phyloP scores from a whole-genome alignment of 1,140 invertebrate genomes.

The Phymorhynchus buccinoides region DNA sequence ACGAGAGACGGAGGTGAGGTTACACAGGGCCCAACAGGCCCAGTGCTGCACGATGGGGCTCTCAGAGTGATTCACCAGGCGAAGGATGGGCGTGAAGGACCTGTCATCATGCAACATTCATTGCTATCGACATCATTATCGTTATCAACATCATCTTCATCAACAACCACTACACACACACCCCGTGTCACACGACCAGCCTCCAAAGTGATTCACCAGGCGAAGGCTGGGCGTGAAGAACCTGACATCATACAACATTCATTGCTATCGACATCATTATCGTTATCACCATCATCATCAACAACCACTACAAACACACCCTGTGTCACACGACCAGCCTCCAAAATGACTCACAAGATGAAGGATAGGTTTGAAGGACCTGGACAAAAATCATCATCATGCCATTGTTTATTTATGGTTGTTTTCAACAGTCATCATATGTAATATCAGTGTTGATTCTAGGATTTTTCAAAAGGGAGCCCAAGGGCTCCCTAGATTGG shows the following conservation, averaged over 20 bases:
- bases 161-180: neutral
- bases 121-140: too few species aligned
- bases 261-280: too few species aligned
- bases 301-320: conserved; percentile 74
- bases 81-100: conserved; percentile 92
- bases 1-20: conserved; percentile 94
- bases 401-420: too few species aligned
- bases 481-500: too few species aligned
- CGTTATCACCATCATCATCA: too few species aligned
- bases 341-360: conserved; percentile 83
- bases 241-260: conserved; percentile 63
- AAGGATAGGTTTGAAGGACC: conserved; percentile 92
- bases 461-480: too few species aligned
- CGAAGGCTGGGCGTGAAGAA: conserved; percentile 93
- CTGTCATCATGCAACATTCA: conserved; percentile 62
- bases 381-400: too few species aligned
- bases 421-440: too few species aligned
- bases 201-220: conserved; percentile 85
- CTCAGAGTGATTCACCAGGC: conserved; percentile 84
- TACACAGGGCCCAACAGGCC: conserved; percentile 98
- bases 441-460: too few species aligned
- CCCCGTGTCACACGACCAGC: conserved; percentile 94
- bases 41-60: conserved; percentile 94
- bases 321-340: conserved; percentile 94
- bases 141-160: neutral